phyloP scores from a whole-genome alignment of 2,797 vertebrate species.

The Limosa lapponica region DNA sequence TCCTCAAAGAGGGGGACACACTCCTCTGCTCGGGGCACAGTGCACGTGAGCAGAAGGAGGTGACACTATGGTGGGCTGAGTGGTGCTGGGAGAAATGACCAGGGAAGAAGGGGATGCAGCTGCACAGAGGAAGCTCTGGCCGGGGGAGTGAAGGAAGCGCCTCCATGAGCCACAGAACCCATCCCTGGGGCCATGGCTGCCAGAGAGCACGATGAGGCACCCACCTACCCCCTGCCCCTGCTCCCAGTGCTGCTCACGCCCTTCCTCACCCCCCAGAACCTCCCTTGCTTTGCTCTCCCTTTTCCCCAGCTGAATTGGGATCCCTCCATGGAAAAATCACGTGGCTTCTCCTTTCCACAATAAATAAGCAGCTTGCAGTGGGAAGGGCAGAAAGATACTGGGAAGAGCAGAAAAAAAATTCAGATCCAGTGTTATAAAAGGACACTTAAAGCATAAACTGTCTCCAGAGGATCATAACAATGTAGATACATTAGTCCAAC shows the following conservation, averaged over 20 bases:
- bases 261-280: neutral
- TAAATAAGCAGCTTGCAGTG: neutral
- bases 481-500: neutral
- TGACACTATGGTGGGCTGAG: neutral
- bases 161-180: neutral
- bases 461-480: neutral
- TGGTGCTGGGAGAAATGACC: neutral
- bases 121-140: neutral
- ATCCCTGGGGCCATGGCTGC: neutral
- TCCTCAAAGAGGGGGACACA: neutral
- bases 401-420: neutral
- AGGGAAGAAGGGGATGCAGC: neutral
- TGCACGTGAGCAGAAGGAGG: neutral
- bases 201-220: neutral
- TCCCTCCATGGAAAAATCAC: neutral
- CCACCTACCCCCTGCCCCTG: rapidly evolving
- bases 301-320: neutral
- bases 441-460: neutral
- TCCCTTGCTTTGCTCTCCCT: neutral
- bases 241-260: neutral
- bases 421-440: neutral
- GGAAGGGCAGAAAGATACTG: neutral
- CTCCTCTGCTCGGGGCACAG: neutral
- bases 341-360: neutral
- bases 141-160: neutral